Evolutionary conservation across 2,797 vertebrate genomes (phyloP).

Genomic region (Lutjanus campechanus): DNA sequence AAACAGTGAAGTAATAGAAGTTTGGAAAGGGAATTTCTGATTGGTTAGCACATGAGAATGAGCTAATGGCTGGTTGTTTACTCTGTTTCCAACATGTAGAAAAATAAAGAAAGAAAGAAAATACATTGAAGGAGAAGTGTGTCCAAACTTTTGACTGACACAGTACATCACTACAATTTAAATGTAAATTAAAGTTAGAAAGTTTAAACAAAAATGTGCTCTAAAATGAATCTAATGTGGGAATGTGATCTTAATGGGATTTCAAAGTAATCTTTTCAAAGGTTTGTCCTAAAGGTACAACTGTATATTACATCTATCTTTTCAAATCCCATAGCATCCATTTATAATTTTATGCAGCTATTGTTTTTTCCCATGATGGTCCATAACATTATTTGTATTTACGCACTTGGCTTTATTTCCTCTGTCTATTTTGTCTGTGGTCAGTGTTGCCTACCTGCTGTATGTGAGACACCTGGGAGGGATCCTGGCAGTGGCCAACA

Average conservation of each 20-base stretch:
- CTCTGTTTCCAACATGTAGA: neutral
- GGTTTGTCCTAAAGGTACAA: neutral
- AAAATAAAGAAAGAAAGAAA: too few relatives aligned
- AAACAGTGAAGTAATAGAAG: neutral
- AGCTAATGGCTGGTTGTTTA: neutral
- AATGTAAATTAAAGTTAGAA: neutral
- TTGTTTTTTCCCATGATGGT: too few relatives aligned
- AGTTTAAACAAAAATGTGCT: neutral
- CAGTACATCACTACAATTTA: too few relatives aligned
- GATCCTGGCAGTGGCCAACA: conserved; percentile 86
- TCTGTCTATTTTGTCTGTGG: conserved; percentile 13
- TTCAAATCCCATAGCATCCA: neutral
- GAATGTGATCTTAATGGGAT: neutral
- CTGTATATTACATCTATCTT: too few relatives aligned
- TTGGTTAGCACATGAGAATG: neutral
- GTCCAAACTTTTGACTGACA: too few relatives aligned
- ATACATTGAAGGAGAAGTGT: too few relatives aligned
- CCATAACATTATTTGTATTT: neutral
- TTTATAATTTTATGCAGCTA: neutral
- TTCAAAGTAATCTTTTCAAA: neutral
- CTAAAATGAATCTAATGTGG: neutral
- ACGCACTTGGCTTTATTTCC: neutral
- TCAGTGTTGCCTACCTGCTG: conserved; percentile 83
- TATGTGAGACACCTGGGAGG: conserved; percentile 86
- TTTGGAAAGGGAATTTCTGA: neutral